Evolutionary conservation across 1,140 invertebrate genomes (phyloP).

Genomic region (Globodera rostochiensis): DNA sequence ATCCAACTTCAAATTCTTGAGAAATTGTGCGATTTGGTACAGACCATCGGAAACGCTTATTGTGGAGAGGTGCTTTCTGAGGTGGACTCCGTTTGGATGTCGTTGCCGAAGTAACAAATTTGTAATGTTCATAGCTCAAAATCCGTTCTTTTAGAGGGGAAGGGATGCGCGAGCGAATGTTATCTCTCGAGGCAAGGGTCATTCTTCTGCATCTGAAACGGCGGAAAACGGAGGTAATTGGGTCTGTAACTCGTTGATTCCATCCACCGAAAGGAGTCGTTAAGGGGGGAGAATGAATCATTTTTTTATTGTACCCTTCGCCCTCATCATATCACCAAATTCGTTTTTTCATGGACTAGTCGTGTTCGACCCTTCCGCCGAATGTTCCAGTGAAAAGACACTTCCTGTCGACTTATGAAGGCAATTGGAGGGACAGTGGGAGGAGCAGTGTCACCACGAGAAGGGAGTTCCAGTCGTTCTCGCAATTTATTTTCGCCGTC

Average conservation of each 20-base stretch:
- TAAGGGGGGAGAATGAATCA: too few relatives aligned
- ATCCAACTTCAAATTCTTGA: background rate
- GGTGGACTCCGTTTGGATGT: background rate
- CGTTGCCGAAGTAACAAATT: background rate
- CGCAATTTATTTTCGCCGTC: background rate
- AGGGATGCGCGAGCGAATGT: background rate
- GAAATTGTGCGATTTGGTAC: background rate
- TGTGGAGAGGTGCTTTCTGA: background rate
- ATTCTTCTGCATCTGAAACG: background rate
- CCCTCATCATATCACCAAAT: background rate
- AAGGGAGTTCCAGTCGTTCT: constrained; percentile 10
- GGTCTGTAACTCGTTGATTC: background rate
- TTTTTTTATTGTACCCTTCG: background rate
- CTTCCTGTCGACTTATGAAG: background rate
- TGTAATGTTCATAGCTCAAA: background rate
- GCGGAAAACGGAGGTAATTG: background rate
- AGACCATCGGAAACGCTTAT: background rate
- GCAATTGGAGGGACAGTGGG: background rate
- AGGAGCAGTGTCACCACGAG: background rate
- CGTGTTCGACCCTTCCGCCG: background rate
- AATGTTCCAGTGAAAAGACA: background rate
- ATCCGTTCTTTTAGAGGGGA: background rate
- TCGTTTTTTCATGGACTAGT: background rate
- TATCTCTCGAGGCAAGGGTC: background rate
- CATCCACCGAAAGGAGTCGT: background rate